Base-by-base conservation (phyloP, 2,888 invertebrate species). In the Allophyes oxyacanthae region DNA sequence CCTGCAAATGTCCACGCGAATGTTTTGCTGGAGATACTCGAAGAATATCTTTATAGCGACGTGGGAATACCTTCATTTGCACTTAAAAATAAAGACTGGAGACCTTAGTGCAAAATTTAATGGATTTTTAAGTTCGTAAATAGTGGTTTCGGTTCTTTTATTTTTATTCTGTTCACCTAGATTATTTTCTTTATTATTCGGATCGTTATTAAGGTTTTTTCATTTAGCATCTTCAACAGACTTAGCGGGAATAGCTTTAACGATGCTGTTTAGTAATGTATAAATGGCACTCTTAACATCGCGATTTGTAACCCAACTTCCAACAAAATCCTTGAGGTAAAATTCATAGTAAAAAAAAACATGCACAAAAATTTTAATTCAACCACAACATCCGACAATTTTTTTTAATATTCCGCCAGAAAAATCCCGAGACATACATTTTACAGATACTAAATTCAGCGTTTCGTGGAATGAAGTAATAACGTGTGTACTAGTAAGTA, bases 391-490 rank as follows among this genome's bases (percentile, higher is more conserved):
- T 28, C 30, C n/a, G 14, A 32, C 7, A 2, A 20, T 30, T 30
- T 56, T 61, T 33, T 44, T 56, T 62, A 55, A 28, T 6, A 20
- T 4, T 3, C n/a, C 28, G 26, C 7, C 5, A 30, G 10, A 25
- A 54, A 53, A 69, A 54, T 59, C 64, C 20, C 10, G 0, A 2
- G 37, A 37, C 15, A 66, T 9, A 50, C 6, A 45, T 34, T 38
- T 36, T 20, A 38, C 25, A 49, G 9, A 28, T 51, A 59, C 48
- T 43, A 63, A 66, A 71, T 57, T 51, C 58, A 64, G 10, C 37
- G 15, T 46, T 41, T 41, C 55, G 51, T 41, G 65, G 60, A 76
- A 76, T 66, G 74, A 55, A 60, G 64, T 52, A 75, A 73, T 75
- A 68, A 76, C 63, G 41, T 60, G 63, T 61, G 53, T 50, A 50